A percentile compares a stretch with the other conserved stretches of the same genome.
Conservation (phyloP, 2,797 vertebrate species). For the Trachurus trachurus region DNA sequence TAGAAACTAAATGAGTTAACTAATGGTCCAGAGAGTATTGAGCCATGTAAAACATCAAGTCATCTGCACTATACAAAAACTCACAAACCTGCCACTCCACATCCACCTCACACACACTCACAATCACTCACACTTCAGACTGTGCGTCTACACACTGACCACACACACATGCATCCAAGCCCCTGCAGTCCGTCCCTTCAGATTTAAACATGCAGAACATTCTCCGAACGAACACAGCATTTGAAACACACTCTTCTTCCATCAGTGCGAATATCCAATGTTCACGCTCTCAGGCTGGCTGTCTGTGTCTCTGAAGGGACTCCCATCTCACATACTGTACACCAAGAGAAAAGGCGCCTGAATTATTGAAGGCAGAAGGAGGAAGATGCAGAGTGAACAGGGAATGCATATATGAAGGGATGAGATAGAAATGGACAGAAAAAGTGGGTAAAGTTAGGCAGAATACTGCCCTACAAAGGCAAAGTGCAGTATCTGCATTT, state of each 20-base stretch:
- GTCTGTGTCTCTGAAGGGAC: slow-evolving; percentile 46
- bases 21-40: too few relatives aligned
- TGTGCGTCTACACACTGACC: background rate
- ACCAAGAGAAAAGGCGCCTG: slow-evolving; percentile 64
- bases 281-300: slow-evolving; percentile 33
- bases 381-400: slow-evolving; percentile 45
- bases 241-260: slow-evolving; percentile 16
- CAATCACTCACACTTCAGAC: background rate
- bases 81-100: background rate
- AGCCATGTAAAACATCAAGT: too few relatives aligned
- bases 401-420: slow-evolving; percentile 46
- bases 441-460: slow-evolving; percentile 9
- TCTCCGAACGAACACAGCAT: slow-evolving; percentile 22
- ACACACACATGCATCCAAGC: slow-evolving; percentile 8
- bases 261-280: slow-evolving; percentile 30
- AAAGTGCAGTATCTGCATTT: too few relatives aligned
- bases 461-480: too few relatives aligned
- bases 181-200: slow-evolving; percentile 26
- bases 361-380: slow-evolving; percentile 74
- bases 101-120: background rate
- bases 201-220: slow-evolving; percentile 46
- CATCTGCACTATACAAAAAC: background rate
- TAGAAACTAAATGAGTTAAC: too few relatives aligned
- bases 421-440: slow-evolving; percentile 14
- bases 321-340: slow-evolving; percentile 49